Percentiles rank a stretch among this genome's conserved stretches.
Conservation (phyloP, 2,113 vertebrate genomes). For the Strix aluco region DNA sequence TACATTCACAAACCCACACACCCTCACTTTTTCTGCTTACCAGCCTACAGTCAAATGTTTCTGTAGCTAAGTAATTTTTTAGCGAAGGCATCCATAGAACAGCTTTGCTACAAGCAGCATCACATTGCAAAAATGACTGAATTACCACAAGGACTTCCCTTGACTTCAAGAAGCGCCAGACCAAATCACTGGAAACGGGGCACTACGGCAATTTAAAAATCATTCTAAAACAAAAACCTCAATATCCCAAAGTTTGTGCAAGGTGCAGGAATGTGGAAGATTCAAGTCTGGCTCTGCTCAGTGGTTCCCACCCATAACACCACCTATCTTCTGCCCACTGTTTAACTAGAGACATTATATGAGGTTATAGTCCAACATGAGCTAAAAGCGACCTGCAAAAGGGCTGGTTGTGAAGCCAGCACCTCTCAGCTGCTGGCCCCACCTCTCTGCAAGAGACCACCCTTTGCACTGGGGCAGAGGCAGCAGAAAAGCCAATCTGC, state of each 20-base stretch:
- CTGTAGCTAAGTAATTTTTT: slow-evolving; percentile 22
- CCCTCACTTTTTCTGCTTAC: slow-evolving; percentile 27
- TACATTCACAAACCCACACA: slow-evolving; percentile 51
- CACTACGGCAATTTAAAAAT: not conserved
- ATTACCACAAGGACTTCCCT: not conserved
- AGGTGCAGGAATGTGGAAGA: not conserved
- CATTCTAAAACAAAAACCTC: not conserved
- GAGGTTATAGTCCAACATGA: not conserved
- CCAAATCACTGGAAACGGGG: not conserved
- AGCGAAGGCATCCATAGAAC: not conserved
- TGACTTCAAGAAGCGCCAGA: not conserved
- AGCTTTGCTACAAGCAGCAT: not conserved
- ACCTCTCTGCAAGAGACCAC: not conserved
- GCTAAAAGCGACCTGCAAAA: not conserved
- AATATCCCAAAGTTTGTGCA: not conserved
- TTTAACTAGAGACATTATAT: not conserved
- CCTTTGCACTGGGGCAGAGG: not conserved
- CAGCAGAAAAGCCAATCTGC: not conserved
- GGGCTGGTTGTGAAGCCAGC: not conserved
- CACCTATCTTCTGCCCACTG: not conserved
- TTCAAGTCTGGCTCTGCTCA: not conserved
- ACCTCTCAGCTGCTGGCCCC: not conserved
- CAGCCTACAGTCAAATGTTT: slow-evolving; percentile 57
- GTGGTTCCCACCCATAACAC: not conserved
- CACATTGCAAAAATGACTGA: not conserved